Conservation (phyloP, 2,797 vertebrate genomes). For the Acanthis flammea region DNA sequence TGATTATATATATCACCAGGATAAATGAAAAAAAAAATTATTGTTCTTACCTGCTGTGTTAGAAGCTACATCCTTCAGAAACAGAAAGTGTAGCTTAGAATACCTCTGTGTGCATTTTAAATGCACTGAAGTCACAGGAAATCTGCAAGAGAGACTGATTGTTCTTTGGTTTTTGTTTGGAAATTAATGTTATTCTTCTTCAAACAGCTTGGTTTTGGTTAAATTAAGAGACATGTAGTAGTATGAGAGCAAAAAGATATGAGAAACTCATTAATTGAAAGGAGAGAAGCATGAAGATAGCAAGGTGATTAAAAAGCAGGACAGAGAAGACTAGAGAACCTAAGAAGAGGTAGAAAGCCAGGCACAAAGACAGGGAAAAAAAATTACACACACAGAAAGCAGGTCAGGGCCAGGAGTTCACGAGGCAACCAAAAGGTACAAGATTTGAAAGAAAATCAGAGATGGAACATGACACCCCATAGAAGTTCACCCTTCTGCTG, state of each 20-base stretch:
- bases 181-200: neutral
- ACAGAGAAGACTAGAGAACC: neutral
- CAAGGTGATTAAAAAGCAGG: neutral
- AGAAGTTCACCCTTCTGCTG: neutral
- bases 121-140: neutral
- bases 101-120: neutral
- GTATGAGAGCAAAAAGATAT: neutral
- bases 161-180: neutral
- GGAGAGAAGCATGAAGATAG: neutral
- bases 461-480: neutral
- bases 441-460: neutral
- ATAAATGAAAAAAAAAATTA: neutral
- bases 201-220: neutral
- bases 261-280: neutral
- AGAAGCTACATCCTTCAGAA: neutral
- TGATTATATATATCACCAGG: neutral
- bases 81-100: neutral
- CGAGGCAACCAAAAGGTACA: neutral
- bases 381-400: fast-evolving
- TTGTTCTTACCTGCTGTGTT: neutral
- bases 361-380: neutral
- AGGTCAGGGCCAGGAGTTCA: neutral
- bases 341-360: neutral
- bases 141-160: neutral
- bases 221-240: neutral